Base-by-base conservation (phyloP, 2,113 vertebrate genomes). In the Bos indicus region DNA sequence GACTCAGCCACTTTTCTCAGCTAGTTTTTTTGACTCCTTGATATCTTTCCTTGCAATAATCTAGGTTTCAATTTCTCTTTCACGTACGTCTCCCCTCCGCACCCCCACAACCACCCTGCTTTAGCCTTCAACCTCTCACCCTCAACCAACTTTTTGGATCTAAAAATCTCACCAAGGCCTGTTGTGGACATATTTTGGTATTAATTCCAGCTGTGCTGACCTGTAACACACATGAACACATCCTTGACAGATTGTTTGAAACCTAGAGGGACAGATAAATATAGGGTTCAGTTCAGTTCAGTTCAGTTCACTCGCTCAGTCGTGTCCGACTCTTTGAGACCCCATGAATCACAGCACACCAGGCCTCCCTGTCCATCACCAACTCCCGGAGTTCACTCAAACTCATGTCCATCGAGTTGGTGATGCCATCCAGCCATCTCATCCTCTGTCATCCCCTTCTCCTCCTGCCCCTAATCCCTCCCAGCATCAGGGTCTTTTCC, bases 221-320 rank as follows among this genome's bases (percentile, higher is more conserved):
- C 92, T 98, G 80, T 96, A 96, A 94, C 64, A 96, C 60, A 97
- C 90, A 96, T 94, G 96, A 98, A 94, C 95, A 94, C 91, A 97
- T 94, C 77, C 54, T 95, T 97, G 94, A 97, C 81, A 95, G 97
- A 97, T 94, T 98, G 94, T 93, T 91, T 94, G 93, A 97, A 94
- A 97, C 71, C 81, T 91, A 97, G 82, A 92, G 90, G 88, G 85
- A 96, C 54, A 94, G 81, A 97, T 94, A 90, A 98, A 97, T 97
- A 97, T 89, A 92, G 77, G 94, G 93, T 97, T 62, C 60, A 62
- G 60, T 62, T 62, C 59, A 62, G 13, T 15, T 62, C 60, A 62
- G 60, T 62, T 3, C 59, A 60, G 12, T 14, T 60, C 59, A 62
- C 28, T 62, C 2, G 0, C 28, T 62, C 59, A 62, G 28, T 62